Conservation (phyloP, 2,888 invertebrate genomes). For the Chorisops tibialis region DNA sequence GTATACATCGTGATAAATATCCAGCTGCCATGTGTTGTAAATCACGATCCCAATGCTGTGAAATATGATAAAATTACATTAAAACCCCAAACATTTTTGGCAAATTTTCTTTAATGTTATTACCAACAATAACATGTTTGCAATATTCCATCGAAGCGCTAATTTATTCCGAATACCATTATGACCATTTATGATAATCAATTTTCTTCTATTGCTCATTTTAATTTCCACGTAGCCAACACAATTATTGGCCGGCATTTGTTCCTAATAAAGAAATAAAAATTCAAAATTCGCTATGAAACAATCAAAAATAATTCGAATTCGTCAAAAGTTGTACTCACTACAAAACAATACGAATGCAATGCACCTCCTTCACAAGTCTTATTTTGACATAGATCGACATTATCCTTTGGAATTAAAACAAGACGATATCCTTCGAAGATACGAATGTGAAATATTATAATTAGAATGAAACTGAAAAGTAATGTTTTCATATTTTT, state of each 20-base stretch:
- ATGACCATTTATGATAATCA: slow-evolving; percentile 31
- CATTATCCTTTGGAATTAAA: neutral
- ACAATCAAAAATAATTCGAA: neutral
- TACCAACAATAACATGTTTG: slow-evolving; percentile 39
- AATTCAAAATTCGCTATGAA: too few species aligned
- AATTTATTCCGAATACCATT: slow-evolving; percentile 39
- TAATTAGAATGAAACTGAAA: too few species aligned
- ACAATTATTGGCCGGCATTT: too few species aligned
- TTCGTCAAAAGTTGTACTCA: neutral
- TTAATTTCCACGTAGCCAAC: neutral
- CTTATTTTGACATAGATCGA: neutral
- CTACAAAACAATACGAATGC: slow-evolving; percentile 4
- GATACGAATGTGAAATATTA: too few species aligned
- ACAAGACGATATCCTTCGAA: neutral
- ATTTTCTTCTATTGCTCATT: neutral
- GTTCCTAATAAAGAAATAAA: too few species aligned
- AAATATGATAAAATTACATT: neutral
- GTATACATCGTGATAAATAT: slow-evolving; percentile 31
- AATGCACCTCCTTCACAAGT: neutral
- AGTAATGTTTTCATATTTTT: too few species aligned
- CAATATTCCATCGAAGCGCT: slow-evolving; percentile 34
- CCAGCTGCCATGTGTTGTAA: slow-evolving; percentile 33
- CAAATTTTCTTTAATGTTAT: too few species aligned
- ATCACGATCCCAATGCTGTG: slow-evolving; percentile 38
- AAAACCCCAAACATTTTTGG: neutral